Base-by-base conservation (phyloP, 2,113 vertebrate species). In the Oryzias celebensis region DNA sequence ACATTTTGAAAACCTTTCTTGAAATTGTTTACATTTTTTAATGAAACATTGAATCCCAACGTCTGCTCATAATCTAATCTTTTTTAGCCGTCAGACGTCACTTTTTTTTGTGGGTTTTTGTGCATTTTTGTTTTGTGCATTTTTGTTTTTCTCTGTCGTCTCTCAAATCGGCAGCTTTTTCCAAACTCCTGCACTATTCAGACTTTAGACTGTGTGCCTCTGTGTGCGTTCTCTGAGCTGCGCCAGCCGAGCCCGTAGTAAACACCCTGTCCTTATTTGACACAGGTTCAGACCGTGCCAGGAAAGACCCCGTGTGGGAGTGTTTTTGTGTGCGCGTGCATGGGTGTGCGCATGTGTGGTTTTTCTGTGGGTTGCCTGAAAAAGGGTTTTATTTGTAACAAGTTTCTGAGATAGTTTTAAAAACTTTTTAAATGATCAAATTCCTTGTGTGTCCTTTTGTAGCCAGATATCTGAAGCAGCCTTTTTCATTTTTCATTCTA, bases 221-320 rank as follows among this genome's bases (percentile, higher is more conserved):
- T 62, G 48, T 65, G 42, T 69, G 58, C 64, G 64, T 56, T 28
- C 23, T 53, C 45, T 51, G 51, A 62, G 53, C 52, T 23, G 51
- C 64, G 73, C 75, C 82, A 80, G 58, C 54, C 58, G 55, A 65
- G 56, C 61, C 62, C 1, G 24, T 77, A 76, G 78, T 77, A 81
- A 83, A 77, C 72, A 80, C 66, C n/a, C 69, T 63, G 69, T 60
- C 70, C 57, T 56, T 54, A 58, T 83, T 71, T 81, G 72, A 78
- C 77, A 73, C 57, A 71, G 65, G 72, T 77, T 59, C 73, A 56
- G 45, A 24, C 50, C 43, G 60, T 68, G 71, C 78, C 78, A 75
- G 52, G 51, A 70, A 52, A 41, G 49, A 76, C 62, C 58, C 26
- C 57, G 31, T 53, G 23, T 71, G 68, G 44, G 28, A 58, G 44